Evolutionary conservation across 2,113 vertebrate species (phyloP), one percentile per base, ranked within the genome.

Genomic region (Mastomys natalensis): DNA sequence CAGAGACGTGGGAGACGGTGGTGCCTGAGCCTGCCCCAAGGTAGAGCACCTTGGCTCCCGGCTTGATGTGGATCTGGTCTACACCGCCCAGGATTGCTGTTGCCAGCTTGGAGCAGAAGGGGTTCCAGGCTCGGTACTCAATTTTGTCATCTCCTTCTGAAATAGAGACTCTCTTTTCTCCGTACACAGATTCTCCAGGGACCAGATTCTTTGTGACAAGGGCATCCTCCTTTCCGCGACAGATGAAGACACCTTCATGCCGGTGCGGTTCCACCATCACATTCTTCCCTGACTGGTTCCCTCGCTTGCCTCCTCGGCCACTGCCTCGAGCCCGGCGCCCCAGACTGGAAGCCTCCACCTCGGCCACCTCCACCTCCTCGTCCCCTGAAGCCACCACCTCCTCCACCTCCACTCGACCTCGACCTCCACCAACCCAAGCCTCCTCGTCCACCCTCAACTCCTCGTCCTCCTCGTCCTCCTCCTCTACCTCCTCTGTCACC

Each of bases 71-170:
- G 94, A 99, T 99, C 97, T 99, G 99, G 97, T 99, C 99, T 1
- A 99, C 98, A 9, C 99, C 99, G 0, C 99, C 99, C 86, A 99
- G 96, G 95, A 99, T 99, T 7, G 99, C 99, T 0, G 99, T 99
- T 0, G 99, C 99, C 97, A 99, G 97, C 86, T 99, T 99, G 15
- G 99, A 99, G 29, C 99, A 99, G 97, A 99, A 99, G 0, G 99
- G 99, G 95, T 99, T 99, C 99, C 99, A 99, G 40, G 99, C 99
- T 86, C 99, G 98, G 98, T 99, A 99, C 76, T 99, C 99, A 22
- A 99, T 99, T 97, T 99, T 99, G 0, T 98, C 95, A 76, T 99
- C 99, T 58, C 99, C 99, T 7, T 99, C 99, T 98, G 99, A 99
- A 51, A 99, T 99, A 0, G 93, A 99, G 62, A 99, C 99, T 95